Evolutionary conservation across 2,888 invertebrate genomes (phyloP).

Genomic region (Diaperis boleti): DNA sequence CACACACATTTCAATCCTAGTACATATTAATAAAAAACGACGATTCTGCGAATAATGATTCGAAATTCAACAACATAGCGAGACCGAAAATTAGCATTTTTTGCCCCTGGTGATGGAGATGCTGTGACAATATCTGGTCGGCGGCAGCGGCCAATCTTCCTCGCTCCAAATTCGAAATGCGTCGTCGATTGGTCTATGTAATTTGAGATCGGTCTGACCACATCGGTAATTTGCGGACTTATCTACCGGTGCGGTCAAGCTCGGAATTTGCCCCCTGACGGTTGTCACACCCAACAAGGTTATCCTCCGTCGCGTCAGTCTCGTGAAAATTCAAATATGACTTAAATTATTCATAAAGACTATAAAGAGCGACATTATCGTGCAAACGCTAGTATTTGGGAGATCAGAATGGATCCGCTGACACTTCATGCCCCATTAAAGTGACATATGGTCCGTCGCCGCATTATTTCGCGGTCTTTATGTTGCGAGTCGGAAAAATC

Average conservation of each 20-base stretch:
- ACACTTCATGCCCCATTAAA: constrained; percentile 58
- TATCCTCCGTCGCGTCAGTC: neutral
- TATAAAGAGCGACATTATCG: constrained; percentile 56
- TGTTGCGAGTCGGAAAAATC: constrained; percentile 30
- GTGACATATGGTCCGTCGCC: constrained; percentile 53
- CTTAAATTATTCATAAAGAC: constrained; percentile 52
- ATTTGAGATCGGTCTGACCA: neutral
- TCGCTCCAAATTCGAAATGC: neutral
- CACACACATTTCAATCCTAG: too few relatives aligned
- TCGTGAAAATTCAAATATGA: constrained; percentile 23
- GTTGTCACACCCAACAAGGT: neutral
- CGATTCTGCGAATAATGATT: too few relatives aligned
- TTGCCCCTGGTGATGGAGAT: too few relatives aligned
- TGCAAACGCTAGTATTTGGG: constrained; percentile 55
- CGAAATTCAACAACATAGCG: too few relatives aligned
- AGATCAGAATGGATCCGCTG: constrained; percentile 55
- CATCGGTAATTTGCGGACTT: neutral
- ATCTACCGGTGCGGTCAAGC: neutral
- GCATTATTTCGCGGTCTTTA: constrained; percentile 42
- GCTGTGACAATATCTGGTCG: too few relatives aligned
- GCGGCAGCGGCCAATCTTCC: neutral
- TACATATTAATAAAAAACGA: too few relatives aligned
- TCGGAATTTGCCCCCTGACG: neutral
- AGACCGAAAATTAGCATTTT: too few relatives aligned
- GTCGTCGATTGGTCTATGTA: neutral